Evolutionary conservation across 2,888 invertebrate genomes (phyloP).

Genomic region (Limnephilus marmoratus): DNA sequence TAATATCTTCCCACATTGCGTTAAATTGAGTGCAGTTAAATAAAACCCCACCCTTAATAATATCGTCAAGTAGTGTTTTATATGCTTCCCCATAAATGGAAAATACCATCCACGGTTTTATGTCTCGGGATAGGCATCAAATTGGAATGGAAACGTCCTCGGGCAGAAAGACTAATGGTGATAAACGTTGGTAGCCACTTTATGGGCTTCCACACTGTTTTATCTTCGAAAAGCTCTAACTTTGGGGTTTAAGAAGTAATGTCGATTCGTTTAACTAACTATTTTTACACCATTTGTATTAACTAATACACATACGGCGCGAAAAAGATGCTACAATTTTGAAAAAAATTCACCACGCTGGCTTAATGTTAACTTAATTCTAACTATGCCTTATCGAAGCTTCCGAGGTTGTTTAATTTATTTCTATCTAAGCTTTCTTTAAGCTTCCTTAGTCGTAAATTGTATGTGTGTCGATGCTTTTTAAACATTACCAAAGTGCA

Average conservation of each 20-base stretch:
- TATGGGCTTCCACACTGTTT: conserved; percentile 5
- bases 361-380: no score
- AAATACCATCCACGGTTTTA: neutral
- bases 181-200: conserved; percentile 16
- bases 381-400: no score
- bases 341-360: no score
- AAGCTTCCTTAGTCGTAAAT: no score
- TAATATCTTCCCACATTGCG: neutral
- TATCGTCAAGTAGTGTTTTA: neutral
- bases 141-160: neutral
- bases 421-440: no score
- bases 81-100: neutral
- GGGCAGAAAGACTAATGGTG: neutral
- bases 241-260: neutral
- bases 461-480: no score
- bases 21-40: neutral
- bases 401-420: no score
- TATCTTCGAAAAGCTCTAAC: conserved; percentile 6
- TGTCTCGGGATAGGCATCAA: neutral
- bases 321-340: neutral
- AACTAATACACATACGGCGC: neutral
- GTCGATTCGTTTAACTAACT: neutral
- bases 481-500: no score
- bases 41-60: neutral
- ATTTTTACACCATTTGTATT: neutral